A percentile compares a stretch with the other conserved stretches of the same genome.
phyloP scores from a whole-genome alignment of 37 sponge, comb jelly and placozoan genomes.

The Beroe ovata region DNA sequence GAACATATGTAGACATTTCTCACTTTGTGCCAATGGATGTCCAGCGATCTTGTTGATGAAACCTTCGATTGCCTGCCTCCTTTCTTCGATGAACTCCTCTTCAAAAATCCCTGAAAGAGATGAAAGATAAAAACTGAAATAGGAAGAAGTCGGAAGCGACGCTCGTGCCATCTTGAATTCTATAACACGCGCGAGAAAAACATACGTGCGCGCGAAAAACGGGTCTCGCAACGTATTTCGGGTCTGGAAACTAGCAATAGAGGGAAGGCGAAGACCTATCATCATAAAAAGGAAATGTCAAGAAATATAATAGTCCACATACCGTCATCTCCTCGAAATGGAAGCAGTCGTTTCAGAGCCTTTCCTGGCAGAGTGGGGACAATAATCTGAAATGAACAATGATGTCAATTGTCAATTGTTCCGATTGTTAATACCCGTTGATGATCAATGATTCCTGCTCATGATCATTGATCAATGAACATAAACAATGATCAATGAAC shows the following conservation, averaged over 20 bases:
- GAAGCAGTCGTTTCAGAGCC: conserved; percentile 88
- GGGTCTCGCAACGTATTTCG: no score
- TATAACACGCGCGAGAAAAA: neutral
- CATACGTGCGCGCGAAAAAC: neutral
- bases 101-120: conserved; percentile 82
- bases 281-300: neutral
- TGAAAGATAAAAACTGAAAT: neutral
- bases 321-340: conserved; percentile 97
- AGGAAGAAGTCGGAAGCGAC: neutral
- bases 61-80: conserved; percentile 85
- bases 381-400: conserved; percentile 74
- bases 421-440: no score
- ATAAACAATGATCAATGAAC: no score
- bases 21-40: conserved; percentile 97
- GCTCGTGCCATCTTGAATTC: neutral
- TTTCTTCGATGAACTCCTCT: conserved; percentile 93
- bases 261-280: neutral
- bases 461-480: no score
- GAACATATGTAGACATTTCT: conserved; percentile 97
- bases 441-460: no score
- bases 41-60: conserved; percentile 98
- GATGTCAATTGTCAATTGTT: no score
- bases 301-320: conserved; percentile 12
- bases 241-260: conserved; percentile 10
- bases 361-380: conserved; percentile 97